Conservation (phyloP, 2,888 invertebrate species). For the Oscheius sp. region DNA sequence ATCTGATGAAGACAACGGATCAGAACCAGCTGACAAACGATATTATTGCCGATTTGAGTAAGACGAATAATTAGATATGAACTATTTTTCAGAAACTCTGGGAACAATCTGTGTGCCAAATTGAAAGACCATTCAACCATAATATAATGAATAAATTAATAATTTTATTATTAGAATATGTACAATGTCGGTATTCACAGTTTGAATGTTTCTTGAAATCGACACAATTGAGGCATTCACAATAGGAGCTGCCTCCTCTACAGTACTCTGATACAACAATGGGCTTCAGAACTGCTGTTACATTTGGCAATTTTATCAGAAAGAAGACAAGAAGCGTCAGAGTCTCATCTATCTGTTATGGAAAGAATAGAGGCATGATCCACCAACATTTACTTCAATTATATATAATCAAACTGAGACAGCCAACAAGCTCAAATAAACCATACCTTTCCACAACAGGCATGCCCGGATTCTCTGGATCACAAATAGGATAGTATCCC, state of each 20-base stretch:
- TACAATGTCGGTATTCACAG: conserved; percentile 36
- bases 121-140: neutral
- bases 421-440: neutral
- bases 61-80: neutral
- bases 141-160: neutral
- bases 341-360: conserved; percentile 62
- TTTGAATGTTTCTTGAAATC: conserved; percentile 50
- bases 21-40: neutral
- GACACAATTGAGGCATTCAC: conserved; percentile 53
- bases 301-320: conserved; percentile 59
- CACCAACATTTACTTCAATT: too few relatives aligned
- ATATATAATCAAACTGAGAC: conserved; percentile 59
- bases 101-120: neutral
- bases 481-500: conserved; percentile 69
- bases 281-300: conserved; percentile 53
- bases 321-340: conserved; percentile 55
- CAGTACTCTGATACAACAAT: conserved; percentile 58
- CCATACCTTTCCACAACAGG: conserved; percentile 65
- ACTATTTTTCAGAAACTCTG: neutral
- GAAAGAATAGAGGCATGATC: conserved; percentile 54
- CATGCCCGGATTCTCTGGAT: conserved; percentile 69
- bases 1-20: neutral
- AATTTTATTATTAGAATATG: conserved; percentile 11
- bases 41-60: neutral
- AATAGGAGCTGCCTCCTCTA: conserved; percentile 58